Conservation (phyloP, 1,140 invertebrate genomes). For the Cepaea nemoralis region DNA sequence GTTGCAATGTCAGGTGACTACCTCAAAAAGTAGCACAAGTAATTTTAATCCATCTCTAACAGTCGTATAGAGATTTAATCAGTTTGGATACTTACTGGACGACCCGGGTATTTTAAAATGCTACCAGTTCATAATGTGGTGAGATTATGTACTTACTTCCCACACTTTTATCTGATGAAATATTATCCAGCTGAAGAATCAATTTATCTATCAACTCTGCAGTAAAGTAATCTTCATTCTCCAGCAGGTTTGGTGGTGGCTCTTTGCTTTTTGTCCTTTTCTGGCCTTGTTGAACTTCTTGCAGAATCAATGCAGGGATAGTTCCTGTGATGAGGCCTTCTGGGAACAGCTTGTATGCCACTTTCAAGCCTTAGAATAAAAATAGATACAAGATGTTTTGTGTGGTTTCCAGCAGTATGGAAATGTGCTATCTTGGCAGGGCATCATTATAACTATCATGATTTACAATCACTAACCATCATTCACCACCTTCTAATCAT, state of each 20-base stretch:
- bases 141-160: conserved; percentile 64
- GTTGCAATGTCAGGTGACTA: too few relatives aligned
- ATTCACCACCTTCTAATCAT: too few relatives aligned
- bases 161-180: conserved; percentile 54
- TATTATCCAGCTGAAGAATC: conserved; percentile 55
- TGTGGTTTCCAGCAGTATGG: too few relatives aligned
- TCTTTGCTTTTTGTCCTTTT: conserved; percentile 47
- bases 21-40: too few relatives aligned
- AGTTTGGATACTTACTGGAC: too few relatives aligned
- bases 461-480: too few relatives aligned
- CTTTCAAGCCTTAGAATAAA: conserved; percentile 63
- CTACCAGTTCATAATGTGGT: too few relatives aligned
- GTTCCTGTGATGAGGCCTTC: conserved; percentile 68
- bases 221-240: conserved; percentile 53
- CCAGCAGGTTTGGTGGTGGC: conserved; percentile 45
- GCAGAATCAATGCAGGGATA: conserved; percentile 52
- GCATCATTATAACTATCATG: too few relatives aligned
- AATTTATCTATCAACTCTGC: conserved; percentile 61
- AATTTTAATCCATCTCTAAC: too few relatives aligned
- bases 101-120: too few relatives aligned
- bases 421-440: too few relatives aligned
- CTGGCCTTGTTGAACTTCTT: conserved; percentile 34
- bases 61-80: too few relatives aligned
- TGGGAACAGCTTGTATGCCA: conserved; percentile 68
- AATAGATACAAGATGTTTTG: neutral